Evolutionary conservation across 2,113 vertebrate species (phyloP), one percentile per base, ranked within the genome.

Genomic region (Aramus guarauna): DNA sequence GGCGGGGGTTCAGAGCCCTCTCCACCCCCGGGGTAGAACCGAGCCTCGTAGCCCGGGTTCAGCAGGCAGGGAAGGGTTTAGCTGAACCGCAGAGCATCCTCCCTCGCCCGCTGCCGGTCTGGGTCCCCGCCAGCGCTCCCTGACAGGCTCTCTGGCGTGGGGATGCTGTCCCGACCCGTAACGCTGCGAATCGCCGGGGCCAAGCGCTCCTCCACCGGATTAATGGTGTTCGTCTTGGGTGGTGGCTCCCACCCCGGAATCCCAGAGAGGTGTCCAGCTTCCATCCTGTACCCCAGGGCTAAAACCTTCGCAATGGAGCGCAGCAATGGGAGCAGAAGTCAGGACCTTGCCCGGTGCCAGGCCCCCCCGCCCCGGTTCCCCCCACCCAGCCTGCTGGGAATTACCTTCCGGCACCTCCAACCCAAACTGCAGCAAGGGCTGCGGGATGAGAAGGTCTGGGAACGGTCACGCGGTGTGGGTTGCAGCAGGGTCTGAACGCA

Each of bases 131-230:
- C 6, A 36, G 17, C 5, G 7, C 45, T 74, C 72, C 43, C 4
- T 3, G 1, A 10, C 30, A 6, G 5, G 7, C 15, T 47, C 41
- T 24, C 32, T 0, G 0, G 11, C 1, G 0, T 9, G 34, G 36
- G 26, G 82, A 41, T 50, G 52, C 45, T n/a, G 36, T 26, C 45
- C 66, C 3, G 0, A 6, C 23, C 12, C 1, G 2, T 10, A 68
- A 30, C 5, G 2, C 48, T 11, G 4, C 1, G 2, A 67, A 58
- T 37, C 6, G 4, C 12, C 5, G 0, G 23, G 23, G 24, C 39
- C 2, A 0, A 56, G 23, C 5, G 0, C 18, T 53, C 9, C 45
- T 26, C 29, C 23, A 1, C 23, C 1, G 5, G 18, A 9, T 26
- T 8, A 45, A 21, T 15, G 3, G 10, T 0, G 2, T 9, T 32